A percentile compares a stretch with the other conserved stretches of the same genome.
phyloP scores from a whole-genome alignment of 2,888 invertebrate genomes.

The Lissocephala sabroskyi region DNA sequence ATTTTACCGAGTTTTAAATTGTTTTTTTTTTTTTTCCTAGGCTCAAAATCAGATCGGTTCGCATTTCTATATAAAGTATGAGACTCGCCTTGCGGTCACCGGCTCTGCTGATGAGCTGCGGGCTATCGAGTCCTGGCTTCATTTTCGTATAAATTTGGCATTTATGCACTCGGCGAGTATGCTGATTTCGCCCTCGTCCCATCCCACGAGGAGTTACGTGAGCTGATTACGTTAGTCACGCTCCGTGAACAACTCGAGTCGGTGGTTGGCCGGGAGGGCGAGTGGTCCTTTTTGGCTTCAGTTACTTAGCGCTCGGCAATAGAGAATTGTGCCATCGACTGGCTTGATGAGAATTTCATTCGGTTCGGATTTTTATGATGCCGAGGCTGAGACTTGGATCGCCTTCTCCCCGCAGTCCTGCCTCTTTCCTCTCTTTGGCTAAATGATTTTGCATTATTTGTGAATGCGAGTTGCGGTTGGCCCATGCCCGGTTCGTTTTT shows the following conservation, averaged over 20 bases:
- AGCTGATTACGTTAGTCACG: constrained; percentile 65
- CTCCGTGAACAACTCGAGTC: constrained; percentile 20
- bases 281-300: constrained; percentile 21
- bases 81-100: too few relatives aligned
- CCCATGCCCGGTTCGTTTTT: neutral
- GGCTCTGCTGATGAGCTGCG: neutral
- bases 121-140: constrained; percentile 15
- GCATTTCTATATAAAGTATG: neutral
- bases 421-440: too few relatives aligned
- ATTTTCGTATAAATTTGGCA: constrained; percentile 56
- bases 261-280: constrained; percentile 1
- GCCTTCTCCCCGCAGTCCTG: constrained; percentile 1
- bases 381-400: constrained; percentile 13
- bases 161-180: constrained; percentile 66
- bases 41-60: neutral
- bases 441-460: constrained; percentile 67
- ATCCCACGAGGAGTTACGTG: constrained; percentile 63
- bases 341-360: constrained; percentile 60
- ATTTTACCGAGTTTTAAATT: too few relatives aligned
- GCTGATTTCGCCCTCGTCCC: constrained; percentile 69
- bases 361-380: constrained; percentile 60
- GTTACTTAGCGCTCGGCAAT: constrained; percentile 50
- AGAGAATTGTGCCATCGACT: constrained; percentile 54
- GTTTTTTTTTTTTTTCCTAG: constrained; percentile 3
- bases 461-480: constrained; percentile 15